phyloP scores from a whole-genome alignment of 2,888 invertebrate genomes.

The Tachina fera region DNA sequence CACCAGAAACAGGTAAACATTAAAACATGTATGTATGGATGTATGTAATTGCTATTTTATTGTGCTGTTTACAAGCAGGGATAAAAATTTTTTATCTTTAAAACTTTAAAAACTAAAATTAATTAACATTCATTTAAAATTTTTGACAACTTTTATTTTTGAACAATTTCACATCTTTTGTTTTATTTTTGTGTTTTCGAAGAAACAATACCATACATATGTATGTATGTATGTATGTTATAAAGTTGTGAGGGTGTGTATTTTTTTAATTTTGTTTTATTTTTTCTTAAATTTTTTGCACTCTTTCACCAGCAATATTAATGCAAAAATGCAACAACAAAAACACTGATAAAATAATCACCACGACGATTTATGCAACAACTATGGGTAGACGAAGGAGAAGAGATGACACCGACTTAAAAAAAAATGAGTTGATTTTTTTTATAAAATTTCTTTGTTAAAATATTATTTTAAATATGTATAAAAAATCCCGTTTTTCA shows the following conservation, averaged over 20 bases:
- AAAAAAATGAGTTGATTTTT: constrained; percentile 15
- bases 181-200: neutral
- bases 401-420: constrained; percentile 10
- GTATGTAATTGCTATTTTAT: neutral
- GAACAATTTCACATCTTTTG: constrained; percentile 28
- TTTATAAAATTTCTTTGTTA: constrained; percentile 13
- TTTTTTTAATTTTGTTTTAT: constrained; percentile 5
- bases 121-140: neutral
- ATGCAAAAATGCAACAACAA: constrained; percentile 34
- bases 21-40: neutral
- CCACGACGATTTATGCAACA: constrained; percentile 9
- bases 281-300: constrained; percentile 2
- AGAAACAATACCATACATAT: neutral
- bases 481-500: constrained; percentile 19
- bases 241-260: constrained; percentile 28
- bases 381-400: constrained; percentile 8
- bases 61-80: neutral
- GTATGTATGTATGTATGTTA: neutral
- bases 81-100: neutral
- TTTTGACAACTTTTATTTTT: constrained; percentile 15
- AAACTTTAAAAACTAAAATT: neutral
- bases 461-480: neutral
- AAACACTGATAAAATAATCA: constrained; percentile 51
- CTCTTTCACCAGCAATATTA: constrained; percentile 18
- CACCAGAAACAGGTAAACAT: neutral